Conservation (phyloP, 2,113 vertebrate genomes). For the Dicerorhinus sumatrensis region DNA sequence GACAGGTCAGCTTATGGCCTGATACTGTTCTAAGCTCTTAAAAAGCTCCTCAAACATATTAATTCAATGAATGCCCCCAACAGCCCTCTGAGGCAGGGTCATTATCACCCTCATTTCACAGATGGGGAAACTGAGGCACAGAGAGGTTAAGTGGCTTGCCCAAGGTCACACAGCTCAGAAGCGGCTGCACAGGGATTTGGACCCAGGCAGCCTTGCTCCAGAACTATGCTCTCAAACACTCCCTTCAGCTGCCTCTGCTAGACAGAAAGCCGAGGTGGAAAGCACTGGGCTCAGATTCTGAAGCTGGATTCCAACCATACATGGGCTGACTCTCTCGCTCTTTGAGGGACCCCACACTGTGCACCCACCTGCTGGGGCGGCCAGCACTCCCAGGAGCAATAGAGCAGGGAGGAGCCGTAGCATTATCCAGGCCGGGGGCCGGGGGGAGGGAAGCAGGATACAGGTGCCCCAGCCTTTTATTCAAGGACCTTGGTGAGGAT, state of each 20-base stretch:
- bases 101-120: not conserved
- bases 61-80: not conserved
- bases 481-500: not conserved
- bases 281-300: no score
- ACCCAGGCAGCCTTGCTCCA: not conserved
- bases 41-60: not conserved
- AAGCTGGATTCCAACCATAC: not conserved
- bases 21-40: not conserved
- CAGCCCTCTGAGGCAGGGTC: not conserved
- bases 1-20: not conserved
- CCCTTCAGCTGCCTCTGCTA: not conserved
- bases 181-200: not conserved
- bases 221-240: not conserved
- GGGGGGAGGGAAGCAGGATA: not conserved
- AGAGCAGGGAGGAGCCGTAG: not conserved
- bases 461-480: conserved; percentile 53
- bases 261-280: not conserved
- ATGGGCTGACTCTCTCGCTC: fast-evolving
- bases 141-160: not conserved
- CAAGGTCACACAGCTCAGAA: not conserved
- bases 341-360: not conserved
- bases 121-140: not conserved
- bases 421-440: not conserved
- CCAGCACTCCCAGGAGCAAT: not conserved
- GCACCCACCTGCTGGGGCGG: not conserved